Evolutionary conservation across 2,797 vertebrate species (phyloP).

Genomic region (Australoheros facetus): DNA sequence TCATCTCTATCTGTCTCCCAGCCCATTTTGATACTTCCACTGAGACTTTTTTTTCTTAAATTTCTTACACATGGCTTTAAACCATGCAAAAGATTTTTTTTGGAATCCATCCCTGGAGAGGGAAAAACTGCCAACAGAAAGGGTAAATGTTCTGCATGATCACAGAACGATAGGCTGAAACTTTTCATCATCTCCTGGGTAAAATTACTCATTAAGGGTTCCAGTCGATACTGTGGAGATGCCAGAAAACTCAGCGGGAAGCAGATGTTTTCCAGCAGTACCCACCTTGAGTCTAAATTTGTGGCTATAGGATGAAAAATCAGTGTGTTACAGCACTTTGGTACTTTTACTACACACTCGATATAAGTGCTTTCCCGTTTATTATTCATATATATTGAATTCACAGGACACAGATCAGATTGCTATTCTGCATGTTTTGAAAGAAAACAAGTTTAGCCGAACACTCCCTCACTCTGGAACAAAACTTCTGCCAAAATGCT

Average conservation of each 20-base stretch:
- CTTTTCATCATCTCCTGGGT: conserved; percentile 25
- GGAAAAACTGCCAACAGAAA: conserved; percentile 22
- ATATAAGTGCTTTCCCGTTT: conserved; percentile 27
- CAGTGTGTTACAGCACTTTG: conserved; percentile 11
- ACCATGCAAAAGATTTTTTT: neutral
- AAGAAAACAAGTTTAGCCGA: conserved; percentile 62
- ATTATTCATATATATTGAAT: conserved; percentile 34
- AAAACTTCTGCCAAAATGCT: conserved; percentile 40
- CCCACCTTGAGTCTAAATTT: conserved; percentile 35
- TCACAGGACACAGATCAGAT: conserved; percentile 36
- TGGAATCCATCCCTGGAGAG: neutral
- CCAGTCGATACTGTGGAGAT: conserved; percentile 19
- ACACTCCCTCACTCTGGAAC: conserved; percentile 18
- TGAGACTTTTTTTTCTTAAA: neutral
- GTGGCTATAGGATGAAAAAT: conserved; percentile 30
- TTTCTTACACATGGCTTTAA: neutral
- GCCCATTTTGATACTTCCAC: neutral
- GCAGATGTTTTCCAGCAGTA: conserved; percentile 44
- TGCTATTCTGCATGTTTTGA: conserved; percentile 46
- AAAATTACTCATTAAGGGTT: conserved; percentile 49
- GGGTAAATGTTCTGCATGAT: conserved; percentile 22
- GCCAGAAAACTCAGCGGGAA: conserved; percentile 52
- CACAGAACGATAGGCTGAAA: conserved; percentile 29
- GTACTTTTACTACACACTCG: conserved; percentile 47
- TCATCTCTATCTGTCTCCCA: neutral